Evolutionary conservation across 2,888 invertebrate genomes (phyloP).

Genomic region (Scaptomyza flava): DNA sequence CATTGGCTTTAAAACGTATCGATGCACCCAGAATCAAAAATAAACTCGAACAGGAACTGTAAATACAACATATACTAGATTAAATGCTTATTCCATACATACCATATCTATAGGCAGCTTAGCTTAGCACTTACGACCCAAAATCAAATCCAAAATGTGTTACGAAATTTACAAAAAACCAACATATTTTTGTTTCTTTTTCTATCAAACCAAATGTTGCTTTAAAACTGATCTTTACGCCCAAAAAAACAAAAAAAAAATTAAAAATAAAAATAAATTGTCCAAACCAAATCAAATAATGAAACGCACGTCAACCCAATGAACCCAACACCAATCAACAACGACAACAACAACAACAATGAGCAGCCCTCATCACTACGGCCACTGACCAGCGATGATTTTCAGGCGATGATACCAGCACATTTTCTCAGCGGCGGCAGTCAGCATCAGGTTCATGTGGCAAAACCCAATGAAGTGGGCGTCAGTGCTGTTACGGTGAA

Average conservation of each 20-base stretch:
- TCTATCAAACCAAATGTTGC: constrained; percentile 67
- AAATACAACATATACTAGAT: constrained; percentile 27
- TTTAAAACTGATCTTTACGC: constrained; percentile 56
- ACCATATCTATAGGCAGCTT: constrained; percentile 51
- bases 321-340: constrained; percentile 20
- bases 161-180: constrained; percentile 75
- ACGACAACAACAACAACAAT: constrained; percentile 7
- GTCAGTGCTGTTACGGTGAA: constrained; percentile 90
- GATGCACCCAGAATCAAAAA: constrained; percentile 36
- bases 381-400: constrained; percentile 96
- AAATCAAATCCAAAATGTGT: constrained; percentile 53
- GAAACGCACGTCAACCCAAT: constrained; percentile 17
- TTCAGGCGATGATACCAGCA: constrained; percentile 97
- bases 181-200: constrained; percentile 80
- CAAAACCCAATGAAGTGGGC: constrained; percentile 83
- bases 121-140: constrained; percentile 55
- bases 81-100: constrained; percentile 23
- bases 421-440: constrained; percentile 95
- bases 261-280: constrained; percentile 33
- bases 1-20: constrained; percentile 35
- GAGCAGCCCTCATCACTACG: constrained; percentile 86
- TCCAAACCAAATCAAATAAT: constrained; percentile 39
- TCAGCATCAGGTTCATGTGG: constrained; percentile 86
- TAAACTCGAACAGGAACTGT: constrained; percentile 26
- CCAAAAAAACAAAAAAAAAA: constrained; percentile 19